Base-by-base conservation (phyloP, 2,888 invertebrate species). In the Caenorhabditis imperialis region DNA sequence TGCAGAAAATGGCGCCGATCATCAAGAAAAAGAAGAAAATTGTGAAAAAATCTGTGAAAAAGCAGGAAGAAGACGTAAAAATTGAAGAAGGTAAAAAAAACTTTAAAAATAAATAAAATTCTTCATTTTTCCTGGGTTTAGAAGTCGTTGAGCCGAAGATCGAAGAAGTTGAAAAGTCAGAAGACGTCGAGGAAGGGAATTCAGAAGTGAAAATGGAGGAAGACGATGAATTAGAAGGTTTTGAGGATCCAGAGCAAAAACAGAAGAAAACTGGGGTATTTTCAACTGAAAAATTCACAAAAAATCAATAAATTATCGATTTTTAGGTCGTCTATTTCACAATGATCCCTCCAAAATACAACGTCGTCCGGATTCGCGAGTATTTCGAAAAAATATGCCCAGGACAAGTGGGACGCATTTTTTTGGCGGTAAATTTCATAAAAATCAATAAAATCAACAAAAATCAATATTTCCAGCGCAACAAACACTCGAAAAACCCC, bases 311-410 rank as follows among this genome's bases (percentile, higher is more conserved):
- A 10, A 16, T 54, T 33, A 27, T 6, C 35, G 12, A 20, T 18
- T 27, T 75, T 33, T 38, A 79, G 79, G 85, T 86, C 3, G 53
- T 87, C 18, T 87, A 85, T 63, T 83, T 87, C 60, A 63, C 82
- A 20, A 70, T 75, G 33, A 85, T 87, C 60, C 87, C 87, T 1
- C 85, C 85, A 12, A 71, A 71, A 44, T 87, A 79, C 73, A 86
- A 78, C 10, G 83, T 80, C 1, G 63, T 67, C 16, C 62, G 79
- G 25, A 60, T 87, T 23, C 75, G 81, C 2, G 75, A 78, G 23
- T 81, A 82, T 16, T 78, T 87, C 38, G 80, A 84, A n/a, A 77
- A 75, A 27, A 71, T 79, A 20, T 76, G 73, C 45, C 78, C 78
- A 7, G 86, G 81, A 30, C 67, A 81, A 45, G 57, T 87, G 33